Evolutionary conservation across 1,140 invertebrate genomes (phyloP), one percentile per base, ranked within the genome.

Genomic region (Oryctes rhinoceros): DNA sequence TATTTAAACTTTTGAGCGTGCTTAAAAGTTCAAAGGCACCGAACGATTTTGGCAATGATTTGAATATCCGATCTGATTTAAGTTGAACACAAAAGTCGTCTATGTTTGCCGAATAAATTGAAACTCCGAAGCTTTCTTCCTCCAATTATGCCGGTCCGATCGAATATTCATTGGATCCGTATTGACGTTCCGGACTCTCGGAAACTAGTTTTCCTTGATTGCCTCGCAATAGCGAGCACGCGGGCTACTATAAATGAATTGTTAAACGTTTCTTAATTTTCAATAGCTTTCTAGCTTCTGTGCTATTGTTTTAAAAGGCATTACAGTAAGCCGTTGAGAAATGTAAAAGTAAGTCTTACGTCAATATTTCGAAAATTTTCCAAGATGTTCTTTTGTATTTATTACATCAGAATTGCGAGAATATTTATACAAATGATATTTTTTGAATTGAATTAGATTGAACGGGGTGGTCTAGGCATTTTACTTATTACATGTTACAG

Each of bases 1-100:
- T 76, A 76, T 76, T 76, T 76, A 76, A 76, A 76, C 74, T 76
- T 76, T 76, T 44, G 44, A 47, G 74, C 35, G 74, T 35, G 37
- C 74, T 76, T 48, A 76, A 76, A 76, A 76, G 74, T 76, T 76
- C 74, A 76, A 76, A 76, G 74, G 35, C 20, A 44, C 74, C 74
- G 74, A 37, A 76, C 74, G 44, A 30, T 76, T 76, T 44, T n/a
- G 74, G 11, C 35, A 76, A 76, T 7, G 74, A 76, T 76, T 76
- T 76, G 74, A 76, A 76, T 76, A 76, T 76, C 44, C 4, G 74
- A 39, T 76, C 74, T 67, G 65, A 67, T 67, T 67, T 67, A 67
- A 67, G 18, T 67, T 35, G 65, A 24, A 9, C 65, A 67, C 18
- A 67, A 67, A 67, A 67, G 65, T 67, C 65, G 65, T 35, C 65